Evolutionary conservation across 2,113 vertebrate genomes (phyloP).

Genomic region (Dromaius novaehollandiae): DNA sequence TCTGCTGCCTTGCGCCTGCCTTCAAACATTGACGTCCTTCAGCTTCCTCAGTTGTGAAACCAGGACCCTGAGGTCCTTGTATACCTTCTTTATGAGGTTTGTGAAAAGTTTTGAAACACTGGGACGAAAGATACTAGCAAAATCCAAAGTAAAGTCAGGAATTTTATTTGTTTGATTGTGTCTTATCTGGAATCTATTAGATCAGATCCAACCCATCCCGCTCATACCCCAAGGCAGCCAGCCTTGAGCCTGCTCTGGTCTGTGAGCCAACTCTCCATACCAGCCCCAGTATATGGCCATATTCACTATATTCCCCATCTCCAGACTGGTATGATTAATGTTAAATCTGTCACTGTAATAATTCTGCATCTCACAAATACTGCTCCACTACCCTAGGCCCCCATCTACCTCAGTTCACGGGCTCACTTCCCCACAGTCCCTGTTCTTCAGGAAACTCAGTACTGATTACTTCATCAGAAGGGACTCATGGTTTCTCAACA

Average conservation of each 20-base stretch:
- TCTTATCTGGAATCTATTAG: not conserved
- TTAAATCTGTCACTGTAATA: not conserved
- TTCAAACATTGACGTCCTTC: not conserved
- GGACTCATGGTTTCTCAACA: not conserved
- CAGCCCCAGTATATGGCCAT: not conserved
- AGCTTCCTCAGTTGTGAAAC: not conserved
- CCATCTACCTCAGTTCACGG: not conserved
- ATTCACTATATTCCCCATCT: not conserved
- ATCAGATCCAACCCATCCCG: not conserved
- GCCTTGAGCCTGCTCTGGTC: not conserved
- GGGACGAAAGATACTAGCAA: not conserved
- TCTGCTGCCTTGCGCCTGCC: not conserved
- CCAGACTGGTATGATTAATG: not conserved
- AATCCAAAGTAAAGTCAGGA: not conserved
- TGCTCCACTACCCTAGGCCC: not conserved
- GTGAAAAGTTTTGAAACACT: not conserved
- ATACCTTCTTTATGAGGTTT: not conserved
- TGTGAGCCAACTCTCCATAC: not conserved
- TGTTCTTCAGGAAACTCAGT: not conserved
- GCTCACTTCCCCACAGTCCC: not conserved
- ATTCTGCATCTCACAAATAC: not conserved
- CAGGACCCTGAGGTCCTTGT: not conserved
- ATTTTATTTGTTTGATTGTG: not conserved
- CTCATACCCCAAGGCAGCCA: not conserved
- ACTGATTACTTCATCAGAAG: not conserved